Evolutionary conservation across 2,113 vertebrate genomes (phyloP), one percentile per base, ranked within the genome.

Genomic region (Pelecanoides urinatrix): DNA sequence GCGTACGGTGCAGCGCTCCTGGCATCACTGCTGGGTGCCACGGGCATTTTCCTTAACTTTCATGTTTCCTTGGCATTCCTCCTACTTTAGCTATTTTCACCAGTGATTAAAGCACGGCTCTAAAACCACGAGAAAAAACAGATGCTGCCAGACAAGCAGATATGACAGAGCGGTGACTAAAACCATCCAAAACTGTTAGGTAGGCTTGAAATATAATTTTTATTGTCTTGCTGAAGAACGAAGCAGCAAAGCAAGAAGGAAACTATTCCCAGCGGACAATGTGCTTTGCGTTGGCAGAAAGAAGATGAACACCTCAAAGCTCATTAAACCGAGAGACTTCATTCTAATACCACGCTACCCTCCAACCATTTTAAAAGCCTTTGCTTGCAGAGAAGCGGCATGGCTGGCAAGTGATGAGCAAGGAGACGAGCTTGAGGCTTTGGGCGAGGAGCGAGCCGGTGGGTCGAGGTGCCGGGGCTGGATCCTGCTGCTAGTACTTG

Each of bases 391-490:
- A 49, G 44, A 16, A 44, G 40, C 0, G 1, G 8, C 25, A 13
- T 1, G 18, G 47, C 9, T 7, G 21, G 11, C 0, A 16, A 38
- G 17, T 0, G 20, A 13, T 6, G 36, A 25, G 27, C 9, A 7
- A 27, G 3, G 34, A 29, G 71, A 23, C 0, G 6, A 81, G 16
- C 23, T 22, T 1, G 5, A 72, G 45, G 32, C 20, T 27, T 27
- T 0, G 13, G 55, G 18, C 0, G 4, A 67, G 55, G 27, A 70
- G 16, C 0, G 1, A 52, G 61, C 61, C 7, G 16, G 25, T 62
- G 16, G 16, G 59, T 61, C 61, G 21, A 3, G 2, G 7, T 12
- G 34, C 25, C 0, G 0, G 16, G 32, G 13, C 7, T 0, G 0
- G 50, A 68, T 84, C 12, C 50, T 49, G 34, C 25, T 55, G 9